phyloP scores from a whole-genome alignment of 2,888 invertebrate genomes.

The Sesia bembeciformis region DNA sequence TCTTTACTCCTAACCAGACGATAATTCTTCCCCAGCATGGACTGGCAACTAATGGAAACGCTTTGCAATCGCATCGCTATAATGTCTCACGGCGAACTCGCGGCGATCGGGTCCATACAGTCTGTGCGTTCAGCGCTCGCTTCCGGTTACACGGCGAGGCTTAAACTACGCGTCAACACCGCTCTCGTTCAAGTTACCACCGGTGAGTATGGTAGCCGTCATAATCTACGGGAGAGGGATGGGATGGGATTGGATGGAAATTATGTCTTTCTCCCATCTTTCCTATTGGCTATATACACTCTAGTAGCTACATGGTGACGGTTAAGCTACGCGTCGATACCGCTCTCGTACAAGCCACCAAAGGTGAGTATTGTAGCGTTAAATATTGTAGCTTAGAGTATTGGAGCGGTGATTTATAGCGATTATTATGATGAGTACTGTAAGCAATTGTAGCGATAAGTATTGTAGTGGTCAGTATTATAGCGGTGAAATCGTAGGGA shows the following conservation, averaged over 20 bases:
- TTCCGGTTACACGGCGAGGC: conserved; percentile 4
- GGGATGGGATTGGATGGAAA: too few species aligned
- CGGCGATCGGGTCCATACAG: conserved; percentile 1
- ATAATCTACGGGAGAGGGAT: too few species aligned
- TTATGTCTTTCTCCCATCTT: conserved; percentile 1
- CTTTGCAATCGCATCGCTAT: conserved; percentile 4
- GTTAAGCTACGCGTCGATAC: conserved; percentile 5
- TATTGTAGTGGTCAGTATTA: too few species aligned
- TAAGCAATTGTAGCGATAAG: too few species aligned
- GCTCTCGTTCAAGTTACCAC: too few species aligned
- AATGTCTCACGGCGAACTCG: conserved; percentile 4
- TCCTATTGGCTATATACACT: not conserved
- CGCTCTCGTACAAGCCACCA: too few species aligned
- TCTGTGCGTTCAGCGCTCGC: conserved; percentile 1
- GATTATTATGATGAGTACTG: too few species aligned
- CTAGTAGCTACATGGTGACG: conserved; percentile 4
- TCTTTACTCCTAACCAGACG: not conserved
- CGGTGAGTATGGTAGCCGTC: too few species aligned
- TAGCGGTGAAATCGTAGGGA: too few species aligned
- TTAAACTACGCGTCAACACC: conserved; percentile 5
- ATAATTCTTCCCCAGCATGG: conserved; percentile 3
- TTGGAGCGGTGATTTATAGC: too few species aligned
- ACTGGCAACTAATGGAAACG: conserved; percentile 6
- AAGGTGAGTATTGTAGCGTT: too few species aligned
- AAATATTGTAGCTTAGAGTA: too few species aligned